A percentile compares a stretch with the other conserved stretches of the same genome.
These are phyloP conservation scores for Philopedon plagiatum DNA, from an alignment of 2,888 invertebrate genomes.

Conservation along the genomic window DNA sequence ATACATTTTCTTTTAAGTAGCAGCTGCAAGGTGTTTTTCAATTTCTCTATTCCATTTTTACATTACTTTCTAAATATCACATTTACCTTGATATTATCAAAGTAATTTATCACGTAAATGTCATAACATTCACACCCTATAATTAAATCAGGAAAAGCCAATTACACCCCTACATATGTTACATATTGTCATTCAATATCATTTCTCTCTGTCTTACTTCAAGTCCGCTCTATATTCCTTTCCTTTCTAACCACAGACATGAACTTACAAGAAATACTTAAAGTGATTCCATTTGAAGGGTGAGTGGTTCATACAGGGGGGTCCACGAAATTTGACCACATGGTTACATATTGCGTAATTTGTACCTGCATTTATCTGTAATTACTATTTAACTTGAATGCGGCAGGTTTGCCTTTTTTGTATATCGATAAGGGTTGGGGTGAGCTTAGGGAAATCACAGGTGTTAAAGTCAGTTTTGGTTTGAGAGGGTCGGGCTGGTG, in stretches of 20 bases:
- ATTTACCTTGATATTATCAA: conserved; percentile 10
- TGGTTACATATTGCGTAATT: conserved; percentile 63
- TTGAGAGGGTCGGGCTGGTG: conserved; percentile 15
- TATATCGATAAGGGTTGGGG: conserved; percentile 29
- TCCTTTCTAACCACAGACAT: conserved; percentile 29
- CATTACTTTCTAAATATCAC: background rate
- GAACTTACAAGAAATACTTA: conserved; percentile 15
- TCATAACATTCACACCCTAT: conserved; percentile 54
- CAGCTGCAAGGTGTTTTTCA: no score
- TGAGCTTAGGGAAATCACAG: conserved; percentile 46
- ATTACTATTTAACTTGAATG: conserved; percentile 51
- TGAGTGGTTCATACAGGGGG: conserved; percentile 37
- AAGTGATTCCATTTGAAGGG: conserved; percentile 46
- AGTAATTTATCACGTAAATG: conserved; percentile 51
- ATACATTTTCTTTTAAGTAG: no score
- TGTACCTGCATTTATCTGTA: conserved; percentile 59
- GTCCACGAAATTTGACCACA: conserved; percentile 50
- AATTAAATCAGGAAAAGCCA: conserved; percentile 56
- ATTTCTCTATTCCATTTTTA: background rate
- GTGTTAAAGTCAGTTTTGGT: conserved; percentile 51
- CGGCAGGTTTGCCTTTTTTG: conserved; percentile 36
- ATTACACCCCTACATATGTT: conserved; percentile 58
- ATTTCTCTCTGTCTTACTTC: background rate
- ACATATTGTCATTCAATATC: conserved; percentile 50
- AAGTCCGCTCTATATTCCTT: background rate